A percentile compares a stretch with the other conserved stretches of the same genome.
Conservation (phyloP, 1,140 invertebrate genomes). For the Drosophila rhopaloa region DNA sequence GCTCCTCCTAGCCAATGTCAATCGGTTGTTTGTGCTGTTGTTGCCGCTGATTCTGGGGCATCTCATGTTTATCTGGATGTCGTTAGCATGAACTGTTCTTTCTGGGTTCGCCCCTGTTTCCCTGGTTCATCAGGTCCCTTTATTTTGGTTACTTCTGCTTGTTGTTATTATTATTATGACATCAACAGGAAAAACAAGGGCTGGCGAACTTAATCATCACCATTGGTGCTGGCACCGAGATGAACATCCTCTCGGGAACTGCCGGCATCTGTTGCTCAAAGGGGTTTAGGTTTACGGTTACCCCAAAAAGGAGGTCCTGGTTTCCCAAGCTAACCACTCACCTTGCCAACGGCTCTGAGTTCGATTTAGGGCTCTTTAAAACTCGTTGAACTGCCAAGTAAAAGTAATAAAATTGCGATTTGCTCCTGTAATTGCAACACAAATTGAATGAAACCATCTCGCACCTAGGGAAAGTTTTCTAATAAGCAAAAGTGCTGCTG, state of each 20-base stretch:
- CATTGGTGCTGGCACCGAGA: constrained; percentile 11
- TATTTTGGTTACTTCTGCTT: constrained; percentile 67
- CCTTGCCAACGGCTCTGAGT: constrained; percentile 39
- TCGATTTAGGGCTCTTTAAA: constrained; percentile 59
- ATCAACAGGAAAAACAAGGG: constrained; percentile 43
- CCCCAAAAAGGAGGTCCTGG: constrained; percentile 16
- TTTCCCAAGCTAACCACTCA: constrained; percentile 8
- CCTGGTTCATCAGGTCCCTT: constrained; percentile 27
- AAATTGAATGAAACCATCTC: constrained; percentile 29
- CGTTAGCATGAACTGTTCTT: constrained; percentile 60
- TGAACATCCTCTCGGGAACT: constrained; percentile 17
- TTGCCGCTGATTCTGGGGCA: constrained; percentile 15
- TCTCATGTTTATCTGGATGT: constrained; percentile 68
- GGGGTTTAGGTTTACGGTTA: constrained; percentile 43
- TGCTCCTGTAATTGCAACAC: constrained; percentile 30
- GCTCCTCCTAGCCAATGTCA: constrained; percentile 70
- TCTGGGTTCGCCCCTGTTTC: constrained; percentile 19
- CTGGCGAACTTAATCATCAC: constrained; percentile 37
- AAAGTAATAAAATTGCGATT: constrained; percentile 53
- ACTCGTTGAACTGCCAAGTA: constrained; percentile 50
- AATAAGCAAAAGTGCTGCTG: constrained; percentile 29
- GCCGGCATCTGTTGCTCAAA: constrained; percentile 60
- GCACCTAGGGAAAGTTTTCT: constrained; percentile 29
- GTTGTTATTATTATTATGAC: constrained; percentile 64
- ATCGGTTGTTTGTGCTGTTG: constrained; percentile 50